Conservation (phyloP, 2,888 invertebrate species). For the Caenorhabditis angaria region DNA sequence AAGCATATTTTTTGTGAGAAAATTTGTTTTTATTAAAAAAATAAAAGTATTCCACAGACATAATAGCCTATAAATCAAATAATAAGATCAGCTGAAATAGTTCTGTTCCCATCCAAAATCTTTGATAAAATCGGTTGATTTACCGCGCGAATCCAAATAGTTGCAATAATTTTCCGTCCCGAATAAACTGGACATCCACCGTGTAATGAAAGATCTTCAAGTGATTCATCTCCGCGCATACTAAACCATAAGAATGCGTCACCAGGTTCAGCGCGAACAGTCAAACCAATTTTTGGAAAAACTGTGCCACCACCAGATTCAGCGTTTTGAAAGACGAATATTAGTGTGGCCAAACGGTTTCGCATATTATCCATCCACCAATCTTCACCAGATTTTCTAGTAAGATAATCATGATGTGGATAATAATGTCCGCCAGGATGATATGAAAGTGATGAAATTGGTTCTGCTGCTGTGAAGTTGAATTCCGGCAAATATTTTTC, state of each 20-base stretch:
- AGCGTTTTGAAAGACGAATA: conserved; percentile 49
- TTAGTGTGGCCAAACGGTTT: conserved; percentile 58
- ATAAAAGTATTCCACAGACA: no score
- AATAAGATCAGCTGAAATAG: no score
- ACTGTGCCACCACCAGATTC: conserved; percentile 56
- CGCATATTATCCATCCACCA: conserved; percentile 47
- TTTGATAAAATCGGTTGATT: conserved; percentile 18
- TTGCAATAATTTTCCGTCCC: conserved; percentile 53
- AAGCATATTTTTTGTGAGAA: no score
- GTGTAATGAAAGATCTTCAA: conserved; percentile 48
- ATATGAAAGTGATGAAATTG: conserved; percentile 45
- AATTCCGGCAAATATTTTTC: neutral
- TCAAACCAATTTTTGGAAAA: conserved; percentile 49
- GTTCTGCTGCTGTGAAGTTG: conserved; percentile 13
- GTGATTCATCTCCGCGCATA: conserved; percentile 27
- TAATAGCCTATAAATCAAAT: no score
- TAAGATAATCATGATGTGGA: conserved; percentile 53
- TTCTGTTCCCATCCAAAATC: neutral
- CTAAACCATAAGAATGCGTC: conserved; percentile 67
- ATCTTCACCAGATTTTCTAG: conserved; percentile 21
- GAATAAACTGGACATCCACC: conserved; percentile 61
- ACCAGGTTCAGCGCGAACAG: conserved; percentile 52
- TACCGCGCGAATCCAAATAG: conserved; percentile 34
- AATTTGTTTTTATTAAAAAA: no score
- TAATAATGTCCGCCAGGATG: conserved; percentile 59